Evolutionary conservation across 2,888 invertebrate species (phyloP).

Genomic region (Lingula anatina): DNA sequence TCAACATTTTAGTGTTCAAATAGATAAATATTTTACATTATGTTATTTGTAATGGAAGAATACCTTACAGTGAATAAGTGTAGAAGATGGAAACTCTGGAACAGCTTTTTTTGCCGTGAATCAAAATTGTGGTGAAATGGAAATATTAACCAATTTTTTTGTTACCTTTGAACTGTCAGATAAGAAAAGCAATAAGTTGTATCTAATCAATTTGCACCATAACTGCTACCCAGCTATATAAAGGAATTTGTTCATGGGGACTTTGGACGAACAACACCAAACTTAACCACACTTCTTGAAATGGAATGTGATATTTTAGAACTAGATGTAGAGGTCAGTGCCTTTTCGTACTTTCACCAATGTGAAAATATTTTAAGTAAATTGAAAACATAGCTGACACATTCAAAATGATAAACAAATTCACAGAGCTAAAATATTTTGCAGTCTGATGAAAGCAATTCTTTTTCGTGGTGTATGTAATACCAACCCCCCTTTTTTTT

Average conservation of each 20-base stretch:
- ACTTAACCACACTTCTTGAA: constrained; percentile 64
- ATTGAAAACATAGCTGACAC: no score
- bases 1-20: background rate
- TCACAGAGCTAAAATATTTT: background rate
- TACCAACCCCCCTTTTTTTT: constrained; percentile 4
- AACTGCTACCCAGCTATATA: constrained; percentile 62
- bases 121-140: background rate
- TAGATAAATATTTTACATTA: background rate
- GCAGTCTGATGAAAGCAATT: background rate
- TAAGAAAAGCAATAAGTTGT: background rate
- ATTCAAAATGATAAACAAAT: no score
- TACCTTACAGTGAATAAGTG: no score
- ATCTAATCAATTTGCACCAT: constrained; percentile 7
- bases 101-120: background rate
- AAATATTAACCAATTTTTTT: background rate
- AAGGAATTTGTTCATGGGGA: constrained; percentile 98
- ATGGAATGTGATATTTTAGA: constrained; percentile 79
- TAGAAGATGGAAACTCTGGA: background rate
- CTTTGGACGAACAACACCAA: constrained; percentile 81
- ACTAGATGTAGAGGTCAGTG: constrained; percentile 67
- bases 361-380: no score
- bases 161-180: background rate
- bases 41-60: no score
- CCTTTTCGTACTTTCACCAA: background rate
- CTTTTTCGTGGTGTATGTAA: background rate